Conservation (phyloP, 2,113 vertebrate genomes). For the Neogale vison region DNA sequence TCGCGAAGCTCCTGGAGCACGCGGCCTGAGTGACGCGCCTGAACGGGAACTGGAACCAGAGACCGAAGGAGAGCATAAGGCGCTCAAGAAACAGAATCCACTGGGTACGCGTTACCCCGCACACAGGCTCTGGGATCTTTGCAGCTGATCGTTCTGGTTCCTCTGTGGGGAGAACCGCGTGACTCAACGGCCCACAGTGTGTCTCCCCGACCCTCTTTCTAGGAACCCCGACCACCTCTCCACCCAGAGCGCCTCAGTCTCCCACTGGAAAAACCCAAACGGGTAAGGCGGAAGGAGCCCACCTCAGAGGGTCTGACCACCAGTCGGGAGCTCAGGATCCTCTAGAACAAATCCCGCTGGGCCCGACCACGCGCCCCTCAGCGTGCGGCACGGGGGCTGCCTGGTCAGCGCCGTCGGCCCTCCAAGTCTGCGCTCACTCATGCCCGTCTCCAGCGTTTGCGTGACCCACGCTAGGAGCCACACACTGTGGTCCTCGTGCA, state of each 20-base stretch:
- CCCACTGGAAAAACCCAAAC: not conserved
- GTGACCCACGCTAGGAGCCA: rapidly evolving
- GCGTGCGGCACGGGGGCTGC: rapidly evolving
- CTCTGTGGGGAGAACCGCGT: rapidly evolving
- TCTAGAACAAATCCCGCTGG: rapidly evolving
- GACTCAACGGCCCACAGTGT: rapidly evolving
- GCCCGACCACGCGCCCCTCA: rapidly evolving
- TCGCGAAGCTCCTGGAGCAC: not conserved
- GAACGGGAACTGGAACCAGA: rapidly evolving
- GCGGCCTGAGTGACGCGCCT: rapidly evolving
- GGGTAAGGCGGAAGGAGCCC: rapidly evolving
- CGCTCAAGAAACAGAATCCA: too few species aligned
- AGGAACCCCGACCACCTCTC: not conserved
- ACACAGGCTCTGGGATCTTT: rapidly evolving
- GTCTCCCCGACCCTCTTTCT: not conserved
- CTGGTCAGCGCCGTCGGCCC: rapidly evolving
- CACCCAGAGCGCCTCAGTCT: not conserved
- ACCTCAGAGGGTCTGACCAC: rapidly evolving
- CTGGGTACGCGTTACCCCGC: rapidly evolving
- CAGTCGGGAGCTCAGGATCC: rapidly evolving
- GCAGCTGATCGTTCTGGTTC: rapidly evolving
- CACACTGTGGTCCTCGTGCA: not conserved
- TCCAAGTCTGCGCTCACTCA: rapidly evolving
- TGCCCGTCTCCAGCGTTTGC: not conserved
- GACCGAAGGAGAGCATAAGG: not conserved